Percentiles rank a stretch among this genome's conserved stretches.
Conservation (phyloP, 2,888 invertebrate genomes). For the Napeogenes inachia region DNA sequence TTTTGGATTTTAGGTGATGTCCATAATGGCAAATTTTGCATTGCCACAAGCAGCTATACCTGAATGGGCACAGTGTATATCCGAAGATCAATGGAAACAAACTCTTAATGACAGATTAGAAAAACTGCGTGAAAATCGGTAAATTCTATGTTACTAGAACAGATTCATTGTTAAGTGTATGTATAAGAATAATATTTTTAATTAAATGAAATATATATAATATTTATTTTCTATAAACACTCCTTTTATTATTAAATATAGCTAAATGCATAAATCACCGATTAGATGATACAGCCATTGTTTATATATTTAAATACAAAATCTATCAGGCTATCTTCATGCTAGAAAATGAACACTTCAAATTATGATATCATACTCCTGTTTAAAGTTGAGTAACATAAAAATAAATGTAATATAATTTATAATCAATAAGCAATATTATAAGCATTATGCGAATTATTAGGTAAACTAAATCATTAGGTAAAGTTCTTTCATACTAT, state of each 20-base stretch:
- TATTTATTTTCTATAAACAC: no score
- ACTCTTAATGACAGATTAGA: conserved; percentile 79
- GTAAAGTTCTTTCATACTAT: not conserved
- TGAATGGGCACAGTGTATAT: conserved; percentile 82
- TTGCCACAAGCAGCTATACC: conserved; percentile 82
- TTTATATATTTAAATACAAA: no score
- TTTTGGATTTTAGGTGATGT: conserved; percentile 75
- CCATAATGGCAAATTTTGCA: conserved; percentile 82
- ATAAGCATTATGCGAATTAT: not conserved
- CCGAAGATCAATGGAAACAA: conserved; percentile 84
- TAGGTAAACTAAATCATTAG: not conserved
- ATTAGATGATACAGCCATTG: no score
- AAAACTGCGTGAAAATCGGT: conserved; percentile 55
- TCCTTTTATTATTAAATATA: no score
- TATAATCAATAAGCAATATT: not conserved
- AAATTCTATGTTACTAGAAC: conserved; percentile 26
- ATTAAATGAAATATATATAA: no score
- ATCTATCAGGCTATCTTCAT: no score
- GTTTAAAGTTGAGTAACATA: no score
- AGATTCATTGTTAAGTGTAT: no score
- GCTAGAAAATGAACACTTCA: no score
- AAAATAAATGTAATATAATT: not conserved
- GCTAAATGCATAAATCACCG: no score
- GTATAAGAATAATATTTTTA: no score
- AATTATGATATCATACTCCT: no score